Conservation (phyloP, 2,888 invertebrate genomes). For the Drosophila multiciliata region DNA sequence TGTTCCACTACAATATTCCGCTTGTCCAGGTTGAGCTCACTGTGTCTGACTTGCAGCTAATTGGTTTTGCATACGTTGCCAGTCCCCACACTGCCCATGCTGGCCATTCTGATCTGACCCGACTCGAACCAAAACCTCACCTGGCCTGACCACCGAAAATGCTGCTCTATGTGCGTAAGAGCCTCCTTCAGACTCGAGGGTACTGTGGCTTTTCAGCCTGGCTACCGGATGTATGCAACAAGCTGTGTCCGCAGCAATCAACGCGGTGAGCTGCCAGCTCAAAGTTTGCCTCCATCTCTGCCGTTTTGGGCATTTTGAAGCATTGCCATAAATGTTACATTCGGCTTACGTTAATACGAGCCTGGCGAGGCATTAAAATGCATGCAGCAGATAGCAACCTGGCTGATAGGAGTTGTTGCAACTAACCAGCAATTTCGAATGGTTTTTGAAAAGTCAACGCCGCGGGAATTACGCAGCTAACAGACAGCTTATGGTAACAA, state of each 20-base stretch:
- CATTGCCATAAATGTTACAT: slow-evolving; percentile 76
- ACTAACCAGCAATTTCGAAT: slow-evolving; percentile 68
- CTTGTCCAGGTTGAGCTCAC: slow-evolving; percentile 5
- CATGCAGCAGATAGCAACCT: not conserved
- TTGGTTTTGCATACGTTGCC: slow-evolving; percentile 64
- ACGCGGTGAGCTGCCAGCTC: slow-evolving; percentile 51
- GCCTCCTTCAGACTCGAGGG: not conserved
- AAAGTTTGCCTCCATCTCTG: not conserved
- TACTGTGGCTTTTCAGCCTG: slow-evolving; percentile 47
- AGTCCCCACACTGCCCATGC: slow-evolving; percentile 17
- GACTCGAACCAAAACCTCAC: not conserved
- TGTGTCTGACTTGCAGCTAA: slow-evolving; percentile 49
- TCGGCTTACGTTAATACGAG: slow-evolving; percentile 45
- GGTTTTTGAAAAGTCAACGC: slow-evolving; percentile 63
- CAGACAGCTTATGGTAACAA: slow-evolving; percentile 40
- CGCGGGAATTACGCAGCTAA: slow-evolving; percentile 23
- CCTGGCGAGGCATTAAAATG: not conserved
- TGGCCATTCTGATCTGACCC: slow-evolving; percentile 16
- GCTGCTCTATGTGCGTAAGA: slow-evolving; percentile 12
- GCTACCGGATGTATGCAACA: slow-evolving; percentile 65
- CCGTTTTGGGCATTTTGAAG: slow-evolving; percentile 59
- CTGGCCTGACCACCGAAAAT: slow-evolving; percentile 27
- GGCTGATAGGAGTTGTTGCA: slow-evolving; percentile 37
- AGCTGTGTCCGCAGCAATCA: slow-evolving; percentile 73
- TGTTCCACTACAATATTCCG: slow-evolving; percentile 27